Evolutionary conservation across 2,888 invertebrate species (phyloP), one percentile per base, ranked within the genome.

Genomic region (Ophion ellenae): DNA sequence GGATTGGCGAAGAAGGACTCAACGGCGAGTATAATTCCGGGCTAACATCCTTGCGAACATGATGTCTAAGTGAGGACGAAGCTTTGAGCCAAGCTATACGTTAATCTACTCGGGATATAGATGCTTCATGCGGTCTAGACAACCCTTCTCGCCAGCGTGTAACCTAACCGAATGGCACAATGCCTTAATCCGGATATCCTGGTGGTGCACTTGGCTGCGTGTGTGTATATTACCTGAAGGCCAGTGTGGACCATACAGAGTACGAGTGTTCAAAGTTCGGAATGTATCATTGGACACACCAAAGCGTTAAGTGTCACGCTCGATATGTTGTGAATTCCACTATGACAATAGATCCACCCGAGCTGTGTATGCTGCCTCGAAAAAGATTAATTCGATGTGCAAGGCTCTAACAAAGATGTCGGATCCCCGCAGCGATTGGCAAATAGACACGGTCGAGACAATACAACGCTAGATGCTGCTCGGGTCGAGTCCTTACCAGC

Each of bases 11-110:
- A 71, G 71, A 73, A 81, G 57, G 45, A 61, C 87, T 87, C 79
- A 82, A 88, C 45, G 89, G 90, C 90, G 89, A 90, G 90, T 91
- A 90, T 90, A 91, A 91, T 91, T 91, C 88, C 88, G 83, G 78
- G 47, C 45, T 74, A 77, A 77, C 87, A 71, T 81, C 69, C 70
- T 36, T 17, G 69, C 53, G 47, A 67, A 28, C 69, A 59, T 40
- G 45, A 14, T 14, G 40, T 28, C 14, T n/a, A 57, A 10, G 66
- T 47, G 20, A 45, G 47, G 45, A 63, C 14, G 67, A 77, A 69
- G 59, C 45, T 78, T 61, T 61, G 59, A 47, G 14, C 59, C 61
- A 47, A n/a, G 71, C 53, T 73, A 40, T 61, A 79, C 28, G 67
- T 66, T 77, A 40, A 77, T 67, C 47, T 59, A 40, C 57, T 36